Evolutionary conservation across 2,797 vertebrate species (phyloP).

Genomic region (Acanthurus leucopareius): DNA sequence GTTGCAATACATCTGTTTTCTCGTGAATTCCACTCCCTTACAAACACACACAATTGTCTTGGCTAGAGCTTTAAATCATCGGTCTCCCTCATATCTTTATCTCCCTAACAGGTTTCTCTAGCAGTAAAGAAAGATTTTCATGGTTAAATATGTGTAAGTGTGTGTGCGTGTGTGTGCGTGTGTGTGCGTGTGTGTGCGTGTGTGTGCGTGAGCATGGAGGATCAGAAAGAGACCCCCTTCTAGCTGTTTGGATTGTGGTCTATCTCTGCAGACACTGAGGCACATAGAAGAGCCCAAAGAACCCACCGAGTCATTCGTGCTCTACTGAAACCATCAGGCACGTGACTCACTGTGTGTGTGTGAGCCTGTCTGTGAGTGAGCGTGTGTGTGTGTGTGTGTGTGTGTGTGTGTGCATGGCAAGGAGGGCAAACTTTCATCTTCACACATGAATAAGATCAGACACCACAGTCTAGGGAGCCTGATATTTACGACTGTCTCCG

Average conservation of each 20-base stretch:
- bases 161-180: conserved; percentile 15
- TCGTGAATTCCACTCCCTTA: conserved; percentile 5
- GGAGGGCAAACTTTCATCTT: conserved; percentile 72
- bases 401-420: conserved; percentile 25
- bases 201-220: conserved; percentile 11
- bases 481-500: conserved; percentile 78
- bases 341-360: conserved; percentile 25
- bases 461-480: conserved; percentile 73
- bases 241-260: conserved; percentile 68
- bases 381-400: conserved; percentile 11
- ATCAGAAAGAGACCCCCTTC: conserved; percentile 53
- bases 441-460: conserved; percentile 74
- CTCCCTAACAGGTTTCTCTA: conserved; percentile 17
- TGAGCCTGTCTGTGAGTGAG: conserved; percentile 12
- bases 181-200: background rate
- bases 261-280: conserved; percentile 60
- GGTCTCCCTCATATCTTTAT: background rate
- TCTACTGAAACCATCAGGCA: conserved; percentile 68
- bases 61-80: conserved; percentile 1
- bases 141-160: conserved; percentile 15
- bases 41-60: background rate
- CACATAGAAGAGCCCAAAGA: conserved; percentile 55
- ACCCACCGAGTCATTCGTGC: conserved; percentile 54
- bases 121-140: conserved; percentile 21
- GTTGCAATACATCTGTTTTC: background rate